Conservation (phyloP, 2,888 invertebrate species). For the Leptura quadrifasciata region DNA sequence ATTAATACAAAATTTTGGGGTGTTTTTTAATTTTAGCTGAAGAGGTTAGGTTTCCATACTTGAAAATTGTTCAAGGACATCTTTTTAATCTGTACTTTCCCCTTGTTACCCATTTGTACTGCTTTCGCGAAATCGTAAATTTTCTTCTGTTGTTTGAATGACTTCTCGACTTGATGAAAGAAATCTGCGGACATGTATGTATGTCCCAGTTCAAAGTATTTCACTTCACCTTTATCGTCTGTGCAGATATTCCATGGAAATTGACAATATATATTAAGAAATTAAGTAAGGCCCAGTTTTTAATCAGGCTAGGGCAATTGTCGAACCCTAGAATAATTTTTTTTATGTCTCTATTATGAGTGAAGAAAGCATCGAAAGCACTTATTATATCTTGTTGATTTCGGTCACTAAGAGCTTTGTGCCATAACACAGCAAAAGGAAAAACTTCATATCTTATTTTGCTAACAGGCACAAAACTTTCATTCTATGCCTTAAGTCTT, state of each 20-base stretch:
- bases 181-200: too few relatives aligned
- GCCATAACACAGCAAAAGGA: slow-evolving; percentile 43
- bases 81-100: too few relatives aligned
- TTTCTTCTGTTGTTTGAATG: too few relatives aligned
- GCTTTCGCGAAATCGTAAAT: too few relatives aligned
- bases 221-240: background rate
- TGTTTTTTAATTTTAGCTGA: too few relatives aligned
- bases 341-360: slow-evolving; percentile 49
- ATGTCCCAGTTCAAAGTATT: too few relatives aligned
- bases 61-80: too few relatives aligned
- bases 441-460: slow-evolving; percentile 16
- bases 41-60: background rate
- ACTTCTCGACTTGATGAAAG: too few relatives aligned
- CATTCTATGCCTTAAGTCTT: slow-evolving; percentile 43
- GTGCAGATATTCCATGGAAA: slow-evolving; percentile 1
- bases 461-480: slow-evolving; percentile 52
- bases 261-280: slow-evolving; percentile 29
- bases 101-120: too few relatives aligned
- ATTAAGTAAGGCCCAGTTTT: slow-evolving; percentile 28
- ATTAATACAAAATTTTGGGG: too few relatives aligned
- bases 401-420: too few relatives aligned
- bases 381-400: too few relatives aligned
- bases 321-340: slow-evolving; percentile 53
- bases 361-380: background rate
- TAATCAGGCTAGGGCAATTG: slow-evolving; percentile 28